These are phyloP conservation scores for Nanorana parkeri DNA, from an alignment of 2,113 vertebrate genomes.

Conservation along the genomic window DNA sequence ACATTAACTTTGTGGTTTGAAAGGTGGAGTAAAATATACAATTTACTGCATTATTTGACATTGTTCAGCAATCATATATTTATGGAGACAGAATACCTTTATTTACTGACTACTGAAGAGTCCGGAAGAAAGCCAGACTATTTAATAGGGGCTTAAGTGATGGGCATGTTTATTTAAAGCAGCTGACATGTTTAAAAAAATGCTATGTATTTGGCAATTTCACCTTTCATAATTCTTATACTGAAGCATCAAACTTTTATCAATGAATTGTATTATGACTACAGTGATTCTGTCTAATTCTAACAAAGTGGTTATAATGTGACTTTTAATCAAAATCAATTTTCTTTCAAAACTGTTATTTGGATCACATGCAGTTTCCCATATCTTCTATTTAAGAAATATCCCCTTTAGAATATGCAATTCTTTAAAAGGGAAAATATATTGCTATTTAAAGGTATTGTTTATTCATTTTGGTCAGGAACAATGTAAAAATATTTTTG, in stretches of 20 bases:
- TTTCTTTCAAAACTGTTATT: no score
- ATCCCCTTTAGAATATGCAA: no score
- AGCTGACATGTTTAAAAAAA: not conserved
- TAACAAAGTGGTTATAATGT: no score
- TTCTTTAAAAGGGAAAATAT: no score
- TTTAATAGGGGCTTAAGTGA: not conserved
- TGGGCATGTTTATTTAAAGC: not conserved
- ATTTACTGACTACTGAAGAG: not conserved
- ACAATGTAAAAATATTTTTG: no score
- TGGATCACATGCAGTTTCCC: no score
- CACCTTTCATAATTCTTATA: not conserved
- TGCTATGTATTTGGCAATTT: not conserved
- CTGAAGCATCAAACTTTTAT: not conserved
- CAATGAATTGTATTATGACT: not conserved
- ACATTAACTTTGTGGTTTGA: conserved; percentile 24
- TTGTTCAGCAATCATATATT: conserved; percentile 18
- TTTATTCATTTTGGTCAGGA: no score
- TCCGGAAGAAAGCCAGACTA: not conserved
- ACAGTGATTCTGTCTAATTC: not conserved
- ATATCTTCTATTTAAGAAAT: no score
- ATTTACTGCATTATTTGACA: conserved; percentile 10
- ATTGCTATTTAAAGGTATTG: no score
- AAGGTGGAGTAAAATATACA: conserved; percentile 27
- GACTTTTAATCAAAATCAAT: no score
- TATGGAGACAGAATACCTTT: conserved; percentile 5